Conservation (phyloP, 2,797 vertebrate species). For the Orestias chungarensis region DNA sequence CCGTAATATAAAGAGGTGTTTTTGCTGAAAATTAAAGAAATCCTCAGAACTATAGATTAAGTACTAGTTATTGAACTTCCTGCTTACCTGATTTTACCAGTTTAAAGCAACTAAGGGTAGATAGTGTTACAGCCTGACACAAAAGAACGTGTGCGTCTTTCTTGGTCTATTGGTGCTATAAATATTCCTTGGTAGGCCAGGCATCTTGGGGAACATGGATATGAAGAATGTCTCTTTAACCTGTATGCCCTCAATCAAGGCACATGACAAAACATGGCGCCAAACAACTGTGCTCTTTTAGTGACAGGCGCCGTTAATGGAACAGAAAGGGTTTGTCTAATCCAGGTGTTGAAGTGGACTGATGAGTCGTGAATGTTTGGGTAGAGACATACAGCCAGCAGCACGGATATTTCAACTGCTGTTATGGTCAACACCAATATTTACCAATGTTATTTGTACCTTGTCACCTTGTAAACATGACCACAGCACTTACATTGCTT, state of each 20-base stretch:
- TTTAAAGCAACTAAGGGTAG: not conserved
- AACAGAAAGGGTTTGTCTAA: not conserved
- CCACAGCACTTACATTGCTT: no score
- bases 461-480: no score
- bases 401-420: no score
- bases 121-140: not conserved
- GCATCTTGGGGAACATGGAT: not conserved
- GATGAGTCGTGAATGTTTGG: not conserved
- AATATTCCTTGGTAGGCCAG: no score
- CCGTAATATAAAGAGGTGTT: not conserved
- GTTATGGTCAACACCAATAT: no score
- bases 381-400: not conserved
- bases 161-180: not conserved
- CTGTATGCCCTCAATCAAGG: not conserved
- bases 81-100: not conserved
- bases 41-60: not conserved
- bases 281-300: not conserved
- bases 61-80: not conserved
- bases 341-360: not conserved
- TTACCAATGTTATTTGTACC: no score
- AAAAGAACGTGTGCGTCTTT: not conserved
- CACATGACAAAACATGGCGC: not conserved
- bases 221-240: not conserved
- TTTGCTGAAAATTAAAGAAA: not conserved
- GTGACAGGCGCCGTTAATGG: not conserved